phyloP scores from a whole-genome alignment of 2,888 invertebrate genomes.

The Syrista parreyssii region DNA sequence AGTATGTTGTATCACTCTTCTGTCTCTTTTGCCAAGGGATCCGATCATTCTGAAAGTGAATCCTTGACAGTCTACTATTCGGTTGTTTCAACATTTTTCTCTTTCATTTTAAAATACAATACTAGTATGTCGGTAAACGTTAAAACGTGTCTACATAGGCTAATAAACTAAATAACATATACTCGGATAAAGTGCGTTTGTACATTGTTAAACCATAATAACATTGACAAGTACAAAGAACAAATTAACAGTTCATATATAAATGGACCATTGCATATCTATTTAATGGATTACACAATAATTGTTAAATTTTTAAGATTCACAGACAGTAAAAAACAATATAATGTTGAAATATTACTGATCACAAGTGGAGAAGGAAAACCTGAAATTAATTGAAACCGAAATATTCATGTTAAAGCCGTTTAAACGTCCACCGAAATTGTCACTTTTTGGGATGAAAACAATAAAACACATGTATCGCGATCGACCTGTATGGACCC shows the following conservation, averaged over 20 bases:
- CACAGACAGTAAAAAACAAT: background rate
- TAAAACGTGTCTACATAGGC: constrained; percentile 1
- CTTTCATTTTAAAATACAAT: background rate
- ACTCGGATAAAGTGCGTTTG: background rate
- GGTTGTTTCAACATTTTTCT: background rate
- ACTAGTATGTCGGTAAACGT: constrained; percentile 3
- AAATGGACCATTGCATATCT: background rate
- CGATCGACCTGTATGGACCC: constrained; percentile 26
- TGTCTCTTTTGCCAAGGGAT: constrained; percentile 61
- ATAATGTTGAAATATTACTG: background rate
- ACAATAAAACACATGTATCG: constrained; percentile 7
- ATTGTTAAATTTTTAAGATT: background rate
- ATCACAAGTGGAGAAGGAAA: background rate
- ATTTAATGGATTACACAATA: background rate
- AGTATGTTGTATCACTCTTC: constrained; percentile 55
- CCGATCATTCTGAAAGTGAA: constrained; percentile 63
- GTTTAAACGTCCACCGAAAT: constrained; percentile 8
- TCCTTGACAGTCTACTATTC: constrained; percentile 40
- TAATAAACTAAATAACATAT: background rate
- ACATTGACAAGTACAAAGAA: background rate
- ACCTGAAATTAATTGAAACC: constrained; percentile 1
- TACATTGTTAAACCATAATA: background rate
- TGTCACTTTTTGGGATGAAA: constrained; percentile 3
- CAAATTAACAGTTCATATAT: background rate
- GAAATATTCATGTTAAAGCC: background rate